phyloP scores from a whole-genome alignment of 2,797 vertebrate genomes.

The Rhodeus uyekii region DNA sequence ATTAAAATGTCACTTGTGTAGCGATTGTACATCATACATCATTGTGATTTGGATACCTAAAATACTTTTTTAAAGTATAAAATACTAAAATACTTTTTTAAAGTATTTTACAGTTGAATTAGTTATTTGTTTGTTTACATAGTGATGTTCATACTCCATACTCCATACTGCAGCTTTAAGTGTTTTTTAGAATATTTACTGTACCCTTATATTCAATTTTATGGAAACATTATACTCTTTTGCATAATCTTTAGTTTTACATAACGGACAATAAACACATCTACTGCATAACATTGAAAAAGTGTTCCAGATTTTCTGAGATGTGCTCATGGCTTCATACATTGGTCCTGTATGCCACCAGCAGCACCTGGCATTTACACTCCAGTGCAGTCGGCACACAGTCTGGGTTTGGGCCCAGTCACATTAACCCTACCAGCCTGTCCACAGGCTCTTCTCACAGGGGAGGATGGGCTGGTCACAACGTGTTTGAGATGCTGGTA shows the following conservation, averaged over 20 bases:
- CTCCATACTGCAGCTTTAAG: neutral
- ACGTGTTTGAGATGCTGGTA: conserved; percentile 26
- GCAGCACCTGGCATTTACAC: conserved; percentile 84
- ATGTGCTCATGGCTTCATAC: conserved; percentile 9
- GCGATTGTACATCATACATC: no score
- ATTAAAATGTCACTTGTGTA: no score
- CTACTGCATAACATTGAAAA: neutral
- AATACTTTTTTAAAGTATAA: no score
- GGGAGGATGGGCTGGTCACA: conserved; percentile 31
- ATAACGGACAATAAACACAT: neutral
- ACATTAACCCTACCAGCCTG: conserved; percentile 41
- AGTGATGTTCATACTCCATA: no score
- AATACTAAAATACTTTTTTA: no score
- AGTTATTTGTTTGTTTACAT: no score
- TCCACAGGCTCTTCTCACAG: conserved; percentile 40
- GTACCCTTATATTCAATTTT: neutral
- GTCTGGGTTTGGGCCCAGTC: conserved; percentile 38
- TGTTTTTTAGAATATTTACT: neutral
- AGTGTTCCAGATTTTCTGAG: conserved; percentile 13
- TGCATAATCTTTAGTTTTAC: neutral
- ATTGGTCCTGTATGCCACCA: conserved; percentile 70
- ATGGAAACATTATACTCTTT: neutral
- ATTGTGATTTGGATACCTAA: no score
- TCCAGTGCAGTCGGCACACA: conserved; percentile 69
- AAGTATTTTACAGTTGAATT: no score